phyloP scores from a whole-genome alignment of 1,140 invertebrate genomes.

The Drosophila arizonae region DNA sequence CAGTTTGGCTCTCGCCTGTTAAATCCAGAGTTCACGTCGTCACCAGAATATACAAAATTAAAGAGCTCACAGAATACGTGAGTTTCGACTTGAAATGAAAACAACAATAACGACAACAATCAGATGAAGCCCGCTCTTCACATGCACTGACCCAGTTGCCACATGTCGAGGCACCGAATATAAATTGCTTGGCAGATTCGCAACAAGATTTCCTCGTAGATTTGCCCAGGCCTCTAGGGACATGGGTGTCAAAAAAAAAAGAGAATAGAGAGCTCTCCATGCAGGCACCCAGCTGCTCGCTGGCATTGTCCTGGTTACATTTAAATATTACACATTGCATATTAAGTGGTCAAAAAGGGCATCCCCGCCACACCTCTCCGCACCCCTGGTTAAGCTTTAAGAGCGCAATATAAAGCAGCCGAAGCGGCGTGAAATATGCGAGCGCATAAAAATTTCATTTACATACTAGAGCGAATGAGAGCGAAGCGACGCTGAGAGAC shows the following conservation, averaged over 20 bases:
- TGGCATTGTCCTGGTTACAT: constrained; percentile 78
- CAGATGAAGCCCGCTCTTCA: constrained; percentile 46
- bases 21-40: neutral
- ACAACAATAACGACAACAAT: constrained; percentile 26
- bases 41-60: constrained; percentile 34
- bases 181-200: constrained; percentile 65
- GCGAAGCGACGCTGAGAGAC: neutral
- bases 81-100: constrained; percentile 8
- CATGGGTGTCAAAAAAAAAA: constrained; percentile 8
- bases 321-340: constrained; percentile 76
- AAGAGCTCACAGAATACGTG: constrained; percentile 6
- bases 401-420: constrained; percentile 32
- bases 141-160: constrained; percentile 71
- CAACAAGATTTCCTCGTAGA: constrained; percentile 40
- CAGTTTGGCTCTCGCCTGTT: neutral
- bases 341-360: constrained; percentile 71
- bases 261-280: neutral
- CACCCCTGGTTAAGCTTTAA: constrained; percentile 10
- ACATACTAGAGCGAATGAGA: constrained; percentile 5
- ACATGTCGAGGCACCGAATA: constrained; percentile 60
- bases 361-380: neutral
- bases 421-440: constrained; percentile 48
- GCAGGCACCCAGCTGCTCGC: neutral
- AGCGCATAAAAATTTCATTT: constrained; percentile 57
- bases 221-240: constrained; percentile 13